A percentile compares a stretch with the other conserved stretches of the same genome.
Evolutionary conservation across 2,797 vertebrate genomes (phyloP).

Genomic region (Yasuhikotakia modesta): DNA sequence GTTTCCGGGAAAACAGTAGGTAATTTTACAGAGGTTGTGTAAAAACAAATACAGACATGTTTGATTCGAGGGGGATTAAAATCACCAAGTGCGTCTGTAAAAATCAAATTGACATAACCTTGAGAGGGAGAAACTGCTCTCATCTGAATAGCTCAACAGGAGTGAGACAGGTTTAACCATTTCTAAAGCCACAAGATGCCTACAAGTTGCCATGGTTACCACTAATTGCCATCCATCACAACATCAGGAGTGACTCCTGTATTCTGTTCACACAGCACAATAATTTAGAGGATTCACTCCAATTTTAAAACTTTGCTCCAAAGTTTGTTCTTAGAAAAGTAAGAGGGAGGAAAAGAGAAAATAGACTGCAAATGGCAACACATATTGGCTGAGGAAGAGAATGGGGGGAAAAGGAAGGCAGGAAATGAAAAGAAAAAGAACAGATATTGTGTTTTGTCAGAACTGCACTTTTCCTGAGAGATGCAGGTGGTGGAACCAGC

Average conservation of each 20-base stretch:
- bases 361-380: not conserved
- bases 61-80: not conserved
- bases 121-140: not conserved
- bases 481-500: conserved; percentile 36
- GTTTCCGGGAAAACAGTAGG: not conserved
- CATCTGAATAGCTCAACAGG: not conserved
- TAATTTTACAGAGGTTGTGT: not conserved
- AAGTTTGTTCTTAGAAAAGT: not conserved
- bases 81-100: not conserved
- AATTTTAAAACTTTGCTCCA: not conserved
- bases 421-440: conserved; percentile 24
- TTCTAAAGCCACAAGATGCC: not conserved
- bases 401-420: not conserved
- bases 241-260: not conserved
- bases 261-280: conserved; percentile 4
- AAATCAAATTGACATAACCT: not conserved
- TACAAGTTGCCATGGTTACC: not conserved
- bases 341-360: not conserved
- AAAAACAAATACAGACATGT: not conserved
- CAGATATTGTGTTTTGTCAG: conserved; percentile 58
- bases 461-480: conserved; percentile 46
- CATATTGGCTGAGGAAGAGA: conserved; percentile 23
- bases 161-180: not conserved
- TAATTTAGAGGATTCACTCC: not conserved
- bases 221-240: not conserved